Evolutionary conservation across 2,113 vertebrate genomes (phyloP), one percentile per base, ranked within the genome.

Genomic region (Centropristis striata): DNA sequence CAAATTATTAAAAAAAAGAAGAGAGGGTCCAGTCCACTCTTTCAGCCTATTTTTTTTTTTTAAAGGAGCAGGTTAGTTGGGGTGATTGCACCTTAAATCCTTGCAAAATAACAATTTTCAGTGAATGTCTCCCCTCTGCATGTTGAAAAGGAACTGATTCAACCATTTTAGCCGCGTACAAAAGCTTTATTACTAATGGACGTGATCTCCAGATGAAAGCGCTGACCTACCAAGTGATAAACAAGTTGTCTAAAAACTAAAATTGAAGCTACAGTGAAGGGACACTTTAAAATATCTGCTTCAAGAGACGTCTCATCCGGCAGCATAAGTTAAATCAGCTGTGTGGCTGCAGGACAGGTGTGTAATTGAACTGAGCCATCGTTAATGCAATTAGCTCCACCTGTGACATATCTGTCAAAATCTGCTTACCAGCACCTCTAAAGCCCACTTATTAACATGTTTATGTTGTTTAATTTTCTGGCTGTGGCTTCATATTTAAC

Each of bases 121-220:
- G 11, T 27, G 20, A 71, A 50, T 13, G 8, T 20, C 20, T 55
- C 27, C 59, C 36, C 15, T 16, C n/a, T 27, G 54, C 36, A 14
- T 20, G 4, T 77, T 42, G 65, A 81, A 20, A 28, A 55, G 36
- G 50, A 42, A 28, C 74, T 9, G n/a, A 76, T 66, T 79, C 53
- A 57, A 58, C 27, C 61, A 44, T 67, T 74, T 47, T 36, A 42
- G 69, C 50, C 0, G 23, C 57, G n/a, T 11, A 80, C 21, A 75
- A 44, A 73, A 44, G 23, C 51, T 32, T 37, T 54, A 27, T 41
- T 5, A 20, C n/a, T 55, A 71, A 80, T 77, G 25, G 61, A 72
- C 36, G 70, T 14, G n/a, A 53, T n/a, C 21, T 53, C 6, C 37
- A 42, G 25, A 63, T 42, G 13, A 21, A 77, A 70, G 55, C 49